phyloP scores from a whole-genome alignment of 2,888 invertebrate genomes.

The Pemphredon lugubris region DNA sequence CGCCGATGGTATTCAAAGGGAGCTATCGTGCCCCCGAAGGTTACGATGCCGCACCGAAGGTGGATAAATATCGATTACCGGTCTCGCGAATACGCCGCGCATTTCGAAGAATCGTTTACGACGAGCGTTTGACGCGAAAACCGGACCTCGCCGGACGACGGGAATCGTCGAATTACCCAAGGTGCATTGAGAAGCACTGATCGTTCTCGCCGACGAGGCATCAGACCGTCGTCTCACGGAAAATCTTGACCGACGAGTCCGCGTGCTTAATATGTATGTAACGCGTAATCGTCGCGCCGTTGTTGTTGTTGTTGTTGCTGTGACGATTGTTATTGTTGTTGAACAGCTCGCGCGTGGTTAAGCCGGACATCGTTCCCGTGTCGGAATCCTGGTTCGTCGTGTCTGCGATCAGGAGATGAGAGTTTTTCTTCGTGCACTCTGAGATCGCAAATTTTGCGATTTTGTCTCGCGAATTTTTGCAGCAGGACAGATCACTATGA shows the following conservation, averaged over 20 bases:
- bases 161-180: constrained; percentile 1
- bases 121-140: too few relatives aligned
- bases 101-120: too few relatives aligned
- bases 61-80: too few relatives aligned
- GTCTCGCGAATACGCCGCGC: too few relatives aligned
- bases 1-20: too few relatives aligned
- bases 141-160: neutral
- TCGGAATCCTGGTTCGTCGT: constrained; percentile 44
- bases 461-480: too few relatives aligned
- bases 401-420: constrained; percentile 55
- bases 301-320: constrained; percentile 66
- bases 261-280: constrained; percentile 81
- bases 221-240: constrained; percentile 81
- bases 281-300: constrained; percentile 78
- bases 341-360: constrained; percentile 52
- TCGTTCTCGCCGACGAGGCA: constrained; percentile 18
- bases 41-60: neutral
- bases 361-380: constrained; percentile 46
- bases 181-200: constrained; percentile 8
- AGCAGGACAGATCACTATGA: constrained; percentile 50
- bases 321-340: constrained; percentile 69
- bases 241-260: constrained; percentile 80
- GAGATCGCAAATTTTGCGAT: too few relatives aligned
- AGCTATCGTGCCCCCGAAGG: too few relatives aligned
- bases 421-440: neutral